These are phyloP conservation scores for Origma solitaria DNA, from an alignment of 2,113 vertebrate genomes.

Conservation along the genomic window DNA sequence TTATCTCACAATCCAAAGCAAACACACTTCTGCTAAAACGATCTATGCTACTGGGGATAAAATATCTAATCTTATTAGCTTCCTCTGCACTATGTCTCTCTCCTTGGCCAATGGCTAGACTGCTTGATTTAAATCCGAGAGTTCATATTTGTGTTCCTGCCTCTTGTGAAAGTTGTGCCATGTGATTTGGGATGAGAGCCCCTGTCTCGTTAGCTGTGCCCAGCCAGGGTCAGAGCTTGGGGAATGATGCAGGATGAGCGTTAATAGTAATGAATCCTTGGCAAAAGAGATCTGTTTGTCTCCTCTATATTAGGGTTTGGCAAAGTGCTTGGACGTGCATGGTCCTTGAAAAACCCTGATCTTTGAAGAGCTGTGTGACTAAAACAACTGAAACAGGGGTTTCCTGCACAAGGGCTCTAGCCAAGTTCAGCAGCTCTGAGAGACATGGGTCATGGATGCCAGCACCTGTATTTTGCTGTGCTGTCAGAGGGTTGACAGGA, in stretches of 20 bases:
- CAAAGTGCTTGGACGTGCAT: neutral
- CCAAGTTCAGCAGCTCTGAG: neutral
- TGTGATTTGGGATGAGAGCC: neutral
- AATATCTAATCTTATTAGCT: constrained; percentile 41
- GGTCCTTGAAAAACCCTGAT: neutral
- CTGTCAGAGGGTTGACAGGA: neutral
- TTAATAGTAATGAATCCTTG: neutral
- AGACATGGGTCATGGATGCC: neutral
- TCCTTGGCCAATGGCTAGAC: constrained; percentile 3
- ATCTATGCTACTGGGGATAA: constrained; percentile 32
- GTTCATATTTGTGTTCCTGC: neutral
- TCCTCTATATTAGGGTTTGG: neutral
- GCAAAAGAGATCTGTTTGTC: neutral
- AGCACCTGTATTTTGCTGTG: neutral
- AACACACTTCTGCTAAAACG: constrained; percentile 35
- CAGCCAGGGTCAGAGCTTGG: neutral
- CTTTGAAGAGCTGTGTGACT: neutral
- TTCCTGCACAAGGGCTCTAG: neutral
- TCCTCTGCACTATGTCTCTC: neutral
- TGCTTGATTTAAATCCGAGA: neutral
- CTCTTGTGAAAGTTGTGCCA: rapidly evolving
- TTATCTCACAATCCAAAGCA: constrained; percentile 52
- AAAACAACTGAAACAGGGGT: neutral
- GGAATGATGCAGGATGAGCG: neutral
- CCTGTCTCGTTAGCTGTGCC: rapidly evolving